Evolutionary conservation across 2,888 invertebrate genomes (phyloP), one percentile per base, ranked within the genome.

Genomic region (Hoplodrina ambigua): DNA sequence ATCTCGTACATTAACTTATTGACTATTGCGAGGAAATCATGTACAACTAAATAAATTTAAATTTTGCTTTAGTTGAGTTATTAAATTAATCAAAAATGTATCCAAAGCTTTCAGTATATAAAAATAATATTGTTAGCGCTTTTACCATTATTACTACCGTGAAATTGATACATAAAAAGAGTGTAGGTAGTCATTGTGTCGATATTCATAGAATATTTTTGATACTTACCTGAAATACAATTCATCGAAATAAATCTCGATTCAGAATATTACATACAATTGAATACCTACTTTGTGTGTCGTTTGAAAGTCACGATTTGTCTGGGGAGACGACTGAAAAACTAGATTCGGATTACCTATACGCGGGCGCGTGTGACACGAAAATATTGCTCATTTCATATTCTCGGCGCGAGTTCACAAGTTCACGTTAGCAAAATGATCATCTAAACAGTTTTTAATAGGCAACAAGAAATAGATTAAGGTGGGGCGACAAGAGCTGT

Each of bases 401-500:
- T 82, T 69, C 70, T 41, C 54, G 19, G 64, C 64, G 57, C 61
- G 64, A 75, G 37, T 69, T 70, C 50, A 54, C 64, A 76, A 64
- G 52, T 75, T 57, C 19, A 46, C 61, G 60, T 72, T 64, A 58
- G 66, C 59, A 55, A 68, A 78, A 81, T 70, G 33, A 69, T 73
- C 57, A 71, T 72, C 63, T 69, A 71, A 78, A 75, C 72, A 82
- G 56, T 80, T 72, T 85, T 82, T 71, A 81, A 80, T 80, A 72
- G 79, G 75, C 66, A 70, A 71, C 78, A 80, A 84, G 80, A 82
- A 84, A 86, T 85, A 86, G 87, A 88, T 87, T 86, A 87, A 84
- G 84, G 85, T 84, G 83, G 84, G 86, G 84, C 86, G 88, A 89
- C 90, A 90, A 88, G 90, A 92, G 88, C 89, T 88, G 89, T 91